Evolutionary conservation across 2,113 vertebrate genomes (phyloP).

Genomic region (Peromyscus californicus): DNA sequence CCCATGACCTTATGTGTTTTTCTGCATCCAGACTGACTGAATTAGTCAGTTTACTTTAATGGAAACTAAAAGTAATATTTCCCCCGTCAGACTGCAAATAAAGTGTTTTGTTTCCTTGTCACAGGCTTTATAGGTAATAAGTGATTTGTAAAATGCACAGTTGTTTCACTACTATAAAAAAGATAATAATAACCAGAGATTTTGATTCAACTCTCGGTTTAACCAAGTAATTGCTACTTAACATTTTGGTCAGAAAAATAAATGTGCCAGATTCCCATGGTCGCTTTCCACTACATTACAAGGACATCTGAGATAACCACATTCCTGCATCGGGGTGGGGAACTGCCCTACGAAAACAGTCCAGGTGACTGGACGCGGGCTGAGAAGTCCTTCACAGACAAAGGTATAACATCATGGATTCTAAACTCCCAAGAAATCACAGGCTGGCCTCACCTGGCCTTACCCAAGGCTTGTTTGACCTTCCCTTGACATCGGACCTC

Average conservation of each 20-base stretch:
- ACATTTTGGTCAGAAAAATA: background rate
- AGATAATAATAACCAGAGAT: background rate
- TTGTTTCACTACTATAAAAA: background rate
- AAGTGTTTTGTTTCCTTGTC: background rate
- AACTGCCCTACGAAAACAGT: background rate
- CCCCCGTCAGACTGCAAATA: background rate
- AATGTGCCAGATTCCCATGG: background rate
- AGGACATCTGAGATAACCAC: background rate
- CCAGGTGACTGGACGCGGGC: background rate
- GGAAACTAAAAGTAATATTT: background rate
- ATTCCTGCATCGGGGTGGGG: no score
- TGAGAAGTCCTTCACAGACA: background rate
- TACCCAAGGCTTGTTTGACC: background rate
- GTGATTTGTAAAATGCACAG: background rate
- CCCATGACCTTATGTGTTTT: background rate
- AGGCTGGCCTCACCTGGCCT: background rate
- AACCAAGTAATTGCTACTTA: background rate
- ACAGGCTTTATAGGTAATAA: background rate
- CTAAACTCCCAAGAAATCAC: background rate
- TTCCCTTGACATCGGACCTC: background rate
- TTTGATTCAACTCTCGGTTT: conserved; percentile 2
- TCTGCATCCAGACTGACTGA: background rate
- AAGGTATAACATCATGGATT: background rate
- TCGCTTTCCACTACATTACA: background rate
- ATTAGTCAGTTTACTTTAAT: conserved; percentile 8